phyloP scores from a whole-genome alignment of 2,113 vertebrate species.

The Camelus bactrianus region DNA sequence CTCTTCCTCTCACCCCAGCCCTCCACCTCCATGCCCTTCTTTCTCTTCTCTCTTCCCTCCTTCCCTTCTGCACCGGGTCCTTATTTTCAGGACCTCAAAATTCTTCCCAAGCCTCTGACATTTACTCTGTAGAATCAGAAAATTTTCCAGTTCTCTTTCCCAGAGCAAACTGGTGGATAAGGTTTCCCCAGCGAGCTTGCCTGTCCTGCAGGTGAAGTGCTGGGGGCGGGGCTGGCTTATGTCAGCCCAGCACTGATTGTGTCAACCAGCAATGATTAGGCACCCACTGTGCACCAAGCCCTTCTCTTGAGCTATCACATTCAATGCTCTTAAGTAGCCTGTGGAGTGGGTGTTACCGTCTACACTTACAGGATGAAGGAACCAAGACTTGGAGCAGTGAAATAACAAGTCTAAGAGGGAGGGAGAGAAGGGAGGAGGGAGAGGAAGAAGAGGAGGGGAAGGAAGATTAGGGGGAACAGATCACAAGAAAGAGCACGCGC shows the following conservation, averaged over 20 bases:
- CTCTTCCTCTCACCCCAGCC: neutral
- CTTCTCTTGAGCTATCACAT: neutral
- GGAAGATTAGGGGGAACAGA: neutral
- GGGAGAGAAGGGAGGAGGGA: too few relatives aligned
- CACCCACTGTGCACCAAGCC: neutral
- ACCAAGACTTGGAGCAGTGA: neutral
- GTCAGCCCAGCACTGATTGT: neutral
- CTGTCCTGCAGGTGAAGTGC: neutral
- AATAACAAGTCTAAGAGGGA: neutral
- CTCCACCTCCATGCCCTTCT: neutral
- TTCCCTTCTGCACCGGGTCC: neutral
- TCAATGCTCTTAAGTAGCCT: neutral
- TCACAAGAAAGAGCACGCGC: neutral
- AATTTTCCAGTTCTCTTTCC: slow-evolving; percentile 60
- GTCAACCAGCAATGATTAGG: neutral
- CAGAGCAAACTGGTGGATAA: neutral
- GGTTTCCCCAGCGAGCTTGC: neutral
- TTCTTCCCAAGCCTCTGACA: slow-evolving; percentile 69
- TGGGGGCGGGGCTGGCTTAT: neutral
- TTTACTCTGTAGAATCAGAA: slow-evolving; percentile 74
- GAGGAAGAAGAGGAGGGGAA: too few relatives aligned
- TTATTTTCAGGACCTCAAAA: slow-evolving; percentile 69
- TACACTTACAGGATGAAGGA: accelerated
- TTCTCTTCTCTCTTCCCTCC: neutral
- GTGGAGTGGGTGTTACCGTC: neutral